Percentiles rank a stretch among this genome's conserved stretches.
These are phyloP conservation scores for Nettapus auritus DNA, from an alignment of 2,113 vertebrate genomes.

Conservation along the genomic window DNA sequence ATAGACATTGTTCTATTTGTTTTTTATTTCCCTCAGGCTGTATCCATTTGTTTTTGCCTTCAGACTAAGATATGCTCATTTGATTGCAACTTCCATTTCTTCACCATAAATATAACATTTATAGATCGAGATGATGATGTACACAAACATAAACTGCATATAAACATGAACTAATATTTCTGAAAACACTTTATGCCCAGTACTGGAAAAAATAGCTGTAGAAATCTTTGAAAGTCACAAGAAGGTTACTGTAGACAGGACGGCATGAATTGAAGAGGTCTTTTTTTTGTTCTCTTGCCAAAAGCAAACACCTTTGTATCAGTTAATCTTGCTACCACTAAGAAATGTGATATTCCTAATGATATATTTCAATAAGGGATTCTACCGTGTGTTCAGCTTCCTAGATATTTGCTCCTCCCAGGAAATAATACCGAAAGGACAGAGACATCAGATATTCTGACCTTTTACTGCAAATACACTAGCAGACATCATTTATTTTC, in stretches of 20 bases:
- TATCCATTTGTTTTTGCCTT: not conserved
- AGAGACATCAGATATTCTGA: not conserved
- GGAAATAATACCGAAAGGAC: not conserved
- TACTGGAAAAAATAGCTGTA: not conserved
- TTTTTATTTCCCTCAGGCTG: not conserved
- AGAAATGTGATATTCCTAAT: not conserved
- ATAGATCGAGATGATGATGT: not conserved
- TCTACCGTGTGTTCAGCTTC: not conserved
- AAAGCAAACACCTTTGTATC: not conserved
- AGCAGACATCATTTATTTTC: not conserved
- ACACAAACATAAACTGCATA: not conserved
- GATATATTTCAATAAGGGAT: not conserved
- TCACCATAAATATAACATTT: constrained; percentile 21
- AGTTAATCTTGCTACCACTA: not conserved
- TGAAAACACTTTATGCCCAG: not conserved
- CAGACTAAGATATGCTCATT: not conserved
- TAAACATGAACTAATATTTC: not conserved
- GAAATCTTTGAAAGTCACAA: not conserved
- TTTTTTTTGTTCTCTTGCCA: not conserved
- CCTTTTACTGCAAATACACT: not conserved
- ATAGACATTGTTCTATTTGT: not conserved
- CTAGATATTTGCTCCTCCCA: not conserved
- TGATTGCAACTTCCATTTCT: constrained; percentile 21
- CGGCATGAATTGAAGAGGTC: not conserved
- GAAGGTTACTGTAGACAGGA: not conserved